These are phyloP conservation scores for Bombycilla garrulus DNA, from an alignment of 2,113 vertebrate genomes.

Conservation along the genomic window DNA sequence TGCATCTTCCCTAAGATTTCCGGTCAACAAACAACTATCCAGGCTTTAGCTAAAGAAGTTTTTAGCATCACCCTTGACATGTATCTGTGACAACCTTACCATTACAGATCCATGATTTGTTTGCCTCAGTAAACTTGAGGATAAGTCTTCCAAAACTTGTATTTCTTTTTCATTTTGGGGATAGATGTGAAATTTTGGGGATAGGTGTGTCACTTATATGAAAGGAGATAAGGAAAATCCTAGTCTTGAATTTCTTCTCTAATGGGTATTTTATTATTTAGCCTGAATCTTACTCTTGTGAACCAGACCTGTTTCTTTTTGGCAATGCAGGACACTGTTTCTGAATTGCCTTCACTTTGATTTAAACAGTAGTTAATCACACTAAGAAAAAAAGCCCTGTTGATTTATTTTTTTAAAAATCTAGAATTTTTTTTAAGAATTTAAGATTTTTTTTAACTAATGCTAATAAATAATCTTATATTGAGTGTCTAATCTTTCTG, in stretches of 20 bases:
- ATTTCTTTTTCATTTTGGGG: neutral
- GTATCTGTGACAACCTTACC: neutral
- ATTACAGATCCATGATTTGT: neutral
- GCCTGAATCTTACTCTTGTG: neutral
- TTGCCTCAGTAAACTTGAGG: neutral
- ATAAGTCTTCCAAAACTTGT: neutral
- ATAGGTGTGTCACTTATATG: neutral
- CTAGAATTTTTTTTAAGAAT: neutral
- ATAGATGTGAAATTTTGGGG: too few relatives aligned
- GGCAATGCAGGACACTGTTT: neutral
- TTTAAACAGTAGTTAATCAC: neutral
- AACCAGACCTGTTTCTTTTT: neutral
- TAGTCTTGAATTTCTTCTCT: neutral
- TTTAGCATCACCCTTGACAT: neutral
- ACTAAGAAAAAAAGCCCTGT: neutral
- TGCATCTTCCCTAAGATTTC: neutral
- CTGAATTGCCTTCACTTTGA: neutral
- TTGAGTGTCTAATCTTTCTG: neutral
- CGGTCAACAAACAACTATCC: neutral
- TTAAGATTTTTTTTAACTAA: neutral
- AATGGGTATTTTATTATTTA: neutral
- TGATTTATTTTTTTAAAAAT: neutral
- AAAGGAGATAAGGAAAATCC: neutral
- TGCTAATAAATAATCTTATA: neutral
- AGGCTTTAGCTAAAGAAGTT: neutral